Evolutionary conservation across 1,140 invertebrate species (phyloP).

Genomic region (Colletes latitarsis): DNA sequence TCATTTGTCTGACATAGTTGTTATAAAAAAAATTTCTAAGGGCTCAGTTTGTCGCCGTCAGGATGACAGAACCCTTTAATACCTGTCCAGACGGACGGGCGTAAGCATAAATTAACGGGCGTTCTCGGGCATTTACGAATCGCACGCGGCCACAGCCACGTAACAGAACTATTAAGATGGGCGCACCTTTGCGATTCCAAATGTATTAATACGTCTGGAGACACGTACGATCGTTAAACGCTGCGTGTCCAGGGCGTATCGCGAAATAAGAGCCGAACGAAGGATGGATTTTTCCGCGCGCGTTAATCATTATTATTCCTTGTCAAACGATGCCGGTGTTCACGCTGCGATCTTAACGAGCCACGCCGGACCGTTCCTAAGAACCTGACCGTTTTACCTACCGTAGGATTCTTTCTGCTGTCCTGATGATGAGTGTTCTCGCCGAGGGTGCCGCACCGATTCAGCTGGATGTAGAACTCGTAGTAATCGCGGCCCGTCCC

Average conservation of each 20-base stretch:
- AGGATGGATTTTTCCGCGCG: neutral
- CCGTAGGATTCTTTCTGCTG: constrained; percentile 91
- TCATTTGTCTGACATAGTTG: no score
- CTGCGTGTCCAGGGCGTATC: neutral
- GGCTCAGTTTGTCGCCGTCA: no score
- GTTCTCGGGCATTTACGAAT: constrained; percentile 19
- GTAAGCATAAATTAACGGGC: neutral
- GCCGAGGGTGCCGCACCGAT: constrained; percentile 94
- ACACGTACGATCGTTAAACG: constrained; percentile 11
- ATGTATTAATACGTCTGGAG: constrained; percentile 6
- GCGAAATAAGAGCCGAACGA: constrained; percentile 5
- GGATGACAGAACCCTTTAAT: neutral
- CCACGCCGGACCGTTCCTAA: neutral
- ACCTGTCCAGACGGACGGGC: neutral
- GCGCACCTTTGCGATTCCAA: neutral
- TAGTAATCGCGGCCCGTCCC: constrained; percentile 95
- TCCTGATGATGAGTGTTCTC: constrained; percentile 93
- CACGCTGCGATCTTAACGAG: constrained; percentile 41
- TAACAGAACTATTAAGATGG: constrained; percentile 34
- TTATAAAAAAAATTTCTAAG: no score
- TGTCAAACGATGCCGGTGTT: constrained; percentile 20
- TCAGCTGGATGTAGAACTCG: constrained; percentile 95
- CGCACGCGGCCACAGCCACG: neutral
- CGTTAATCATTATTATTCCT: constrained; percentile 54
- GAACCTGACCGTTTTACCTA: constrained; percentile 78